Conservation (phyloP, 2,113 vertebrate species). For the Crotalus horridus region DNA sequence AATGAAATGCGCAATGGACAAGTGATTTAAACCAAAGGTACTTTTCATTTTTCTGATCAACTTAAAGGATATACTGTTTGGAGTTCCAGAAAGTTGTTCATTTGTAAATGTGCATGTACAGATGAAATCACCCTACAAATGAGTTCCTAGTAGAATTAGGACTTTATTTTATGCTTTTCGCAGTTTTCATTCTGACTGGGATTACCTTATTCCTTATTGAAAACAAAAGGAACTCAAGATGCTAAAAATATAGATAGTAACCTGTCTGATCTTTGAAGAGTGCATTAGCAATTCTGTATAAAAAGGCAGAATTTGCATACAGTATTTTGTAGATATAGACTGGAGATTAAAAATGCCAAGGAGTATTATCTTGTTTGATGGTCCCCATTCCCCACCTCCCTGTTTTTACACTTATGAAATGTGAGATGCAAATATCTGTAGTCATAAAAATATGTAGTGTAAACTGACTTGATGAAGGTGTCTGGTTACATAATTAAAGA, state of each 20-base stretch:
- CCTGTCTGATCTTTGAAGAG: conserved; percentile 34
- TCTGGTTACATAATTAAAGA: conserved; percentile 19
- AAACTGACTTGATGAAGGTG: background rate
- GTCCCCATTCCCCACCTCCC: background rate
- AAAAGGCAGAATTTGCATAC: conserved; percentile 24
- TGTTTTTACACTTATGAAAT: conserved; percentile 1
- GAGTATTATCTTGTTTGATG: background rate
- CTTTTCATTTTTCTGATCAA: conserved; percentile 55
- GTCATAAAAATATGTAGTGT: background rate
- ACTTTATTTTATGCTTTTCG: conserved; percentile 5
- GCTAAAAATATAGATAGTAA: background rate
- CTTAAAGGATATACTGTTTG: conserved; percentile 15
- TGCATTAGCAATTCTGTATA: conserved; percentile 11
- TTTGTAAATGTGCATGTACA: conserved; percentile 3
- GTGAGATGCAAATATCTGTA: conserved; percentile 2
- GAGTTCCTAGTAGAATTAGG: background rate
- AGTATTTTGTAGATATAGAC: conserved; percentile 16
- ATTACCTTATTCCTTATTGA: background rate
- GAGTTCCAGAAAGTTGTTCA: background rate
- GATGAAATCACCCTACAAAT: background rate
- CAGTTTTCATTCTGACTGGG: background rate
- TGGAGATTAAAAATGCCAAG: conserved; percentile 21
- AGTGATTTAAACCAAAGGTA: conserved; percentile 53
- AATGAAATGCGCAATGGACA: conserved; percentile 48
- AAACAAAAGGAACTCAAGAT: conserved; percentile 32